Evolutionary conservation across 2,888 invertebrate species (phyloP).

Genomic region (Lamellibrachia satsuma): DNA sequence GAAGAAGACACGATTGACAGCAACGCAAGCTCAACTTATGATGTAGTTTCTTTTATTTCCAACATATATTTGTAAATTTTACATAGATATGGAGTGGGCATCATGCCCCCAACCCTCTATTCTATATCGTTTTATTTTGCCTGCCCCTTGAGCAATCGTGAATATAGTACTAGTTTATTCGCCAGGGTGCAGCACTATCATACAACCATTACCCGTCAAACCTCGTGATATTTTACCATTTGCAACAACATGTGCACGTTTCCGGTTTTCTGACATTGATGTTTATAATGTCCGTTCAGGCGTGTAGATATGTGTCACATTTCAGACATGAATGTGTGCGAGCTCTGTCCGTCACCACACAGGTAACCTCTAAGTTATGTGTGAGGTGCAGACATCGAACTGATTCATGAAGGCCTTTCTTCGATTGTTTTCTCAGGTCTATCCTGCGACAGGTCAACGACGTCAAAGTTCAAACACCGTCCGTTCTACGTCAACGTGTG

Average conservation of each 20-base stretch:
- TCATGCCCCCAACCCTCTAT: too few relatives aligned
- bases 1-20: too few relatives aligned
- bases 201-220: not conserved
- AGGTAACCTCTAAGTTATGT: not conserved
- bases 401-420: not conserved
- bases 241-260: not conserved
- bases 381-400: not conserved
- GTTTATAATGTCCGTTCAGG: not conserved
- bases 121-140: not conserved
- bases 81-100: too few relatives aligned
- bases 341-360: not conserved
- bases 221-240: not conserved
- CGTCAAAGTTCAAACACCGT: too few relatives aligned
- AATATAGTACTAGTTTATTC: not conserved
- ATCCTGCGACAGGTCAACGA: too few relatives aligned
- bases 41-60: too few relatives aligned
- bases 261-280: conserved; percentile 17
- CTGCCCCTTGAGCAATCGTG: not conserved
- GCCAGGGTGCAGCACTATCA: not conserved
- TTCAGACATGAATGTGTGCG: not conserved
- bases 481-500: too few relatives aligned
- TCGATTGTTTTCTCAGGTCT: not conserved
- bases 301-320: not conserved
- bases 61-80: too few relatives aligned
- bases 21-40: too few relatives aligned